Evolutionary conservation across 2,113 vertebrate species (phyloP).

Genomic region (Meriones unguiculatus): DNA sequence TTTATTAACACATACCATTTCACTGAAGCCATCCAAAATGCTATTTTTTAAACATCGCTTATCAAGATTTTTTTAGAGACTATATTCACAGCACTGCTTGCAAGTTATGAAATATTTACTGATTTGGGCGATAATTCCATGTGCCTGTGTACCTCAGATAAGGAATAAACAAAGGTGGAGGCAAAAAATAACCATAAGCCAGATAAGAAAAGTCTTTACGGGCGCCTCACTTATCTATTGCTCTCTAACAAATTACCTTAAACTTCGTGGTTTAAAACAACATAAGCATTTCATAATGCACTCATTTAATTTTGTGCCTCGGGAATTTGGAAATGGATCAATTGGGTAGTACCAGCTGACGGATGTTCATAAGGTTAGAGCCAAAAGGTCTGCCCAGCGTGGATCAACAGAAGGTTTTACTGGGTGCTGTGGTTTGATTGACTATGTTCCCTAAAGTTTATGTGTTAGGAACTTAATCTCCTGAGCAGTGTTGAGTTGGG

Average conservation of each 20-base stretch:
- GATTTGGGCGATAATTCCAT: background rate
- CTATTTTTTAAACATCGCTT: background rate
- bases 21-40: constrained; percentile 1
- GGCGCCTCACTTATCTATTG: constrained; percentile 30
- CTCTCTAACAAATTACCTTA: constrained; percentile 39
- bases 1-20: background rate
- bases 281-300: background rate
- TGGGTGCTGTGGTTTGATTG: background rate
- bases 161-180: constrained; percentile 27
- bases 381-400: background rate
- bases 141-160: constrained; percentile 42
- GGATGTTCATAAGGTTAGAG: background rate
- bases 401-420: background rate
- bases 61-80: background rate
- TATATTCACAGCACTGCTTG: background rate
- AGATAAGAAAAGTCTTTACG: background rate
- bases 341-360: background rate
- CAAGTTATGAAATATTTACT: constrained; percentile 49
- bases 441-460: background rate
- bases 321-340: background rate
- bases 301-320: background rate
- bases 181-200: background rate
- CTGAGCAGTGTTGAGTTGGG: background rate
- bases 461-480: background rate
- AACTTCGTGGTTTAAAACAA: background rate